phyloP scores from a whole-genome alignment of 2,113 vertebrate species.

The Halichoerus grypus region DNA sequence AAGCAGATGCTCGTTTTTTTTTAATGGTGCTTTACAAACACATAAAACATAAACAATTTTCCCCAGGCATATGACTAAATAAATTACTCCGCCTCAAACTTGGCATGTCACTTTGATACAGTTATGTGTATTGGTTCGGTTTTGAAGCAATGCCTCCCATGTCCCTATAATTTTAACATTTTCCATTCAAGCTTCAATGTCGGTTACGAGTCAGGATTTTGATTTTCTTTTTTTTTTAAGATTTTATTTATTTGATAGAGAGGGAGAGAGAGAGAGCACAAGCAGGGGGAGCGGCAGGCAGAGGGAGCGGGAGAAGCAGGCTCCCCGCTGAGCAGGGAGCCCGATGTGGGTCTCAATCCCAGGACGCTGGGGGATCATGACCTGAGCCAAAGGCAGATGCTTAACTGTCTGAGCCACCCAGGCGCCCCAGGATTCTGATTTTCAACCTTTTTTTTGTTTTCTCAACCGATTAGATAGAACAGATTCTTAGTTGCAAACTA shows the following conservation, averaged over 20 bases:
- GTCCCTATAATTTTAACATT: constrained; percentile 25
- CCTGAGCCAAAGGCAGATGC: too few relatives aligned
- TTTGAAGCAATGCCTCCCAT: background rate
- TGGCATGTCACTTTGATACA: constrained; percentile 32
- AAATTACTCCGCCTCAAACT: constrained; percentile 39
- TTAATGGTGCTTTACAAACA: background rate
- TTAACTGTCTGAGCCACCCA: too few relatives aligned
- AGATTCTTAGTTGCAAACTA: constrained; percentile 20
- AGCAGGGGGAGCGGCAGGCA: too few relatives aligned
- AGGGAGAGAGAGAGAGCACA: too few relatives aligned
- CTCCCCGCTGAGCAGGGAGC: too few relatives aligned
- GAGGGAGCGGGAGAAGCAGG: too few relatives aligned
- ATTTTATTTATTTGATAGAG: too few relatives aligned
- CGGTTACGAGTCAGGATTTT: background rate
- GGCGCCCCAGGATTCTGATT: background rate
- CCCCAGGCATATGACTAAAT: background rate
- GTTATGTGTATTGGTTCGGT: background rate
- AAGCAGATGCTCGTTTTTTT: constrained; percentile 28
- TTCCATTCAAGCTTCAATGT: background rate
- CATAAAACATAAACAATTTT: background rate
- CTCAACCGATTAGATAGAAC: background rate
- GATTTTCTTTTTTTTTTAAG: background rate
- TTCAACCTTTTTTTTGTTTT: background rate
- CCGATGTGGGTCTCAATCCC: too few relatives aligned
- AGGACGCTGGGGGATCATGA: too few relatives aligned